A percentile compares a stretch with the other conserved stretches of the same genome.
phyloP scores from a whole-genome alignment of 2,113 vertebrate genomes.

The Pseudorectes ferrugineus region DNA sequence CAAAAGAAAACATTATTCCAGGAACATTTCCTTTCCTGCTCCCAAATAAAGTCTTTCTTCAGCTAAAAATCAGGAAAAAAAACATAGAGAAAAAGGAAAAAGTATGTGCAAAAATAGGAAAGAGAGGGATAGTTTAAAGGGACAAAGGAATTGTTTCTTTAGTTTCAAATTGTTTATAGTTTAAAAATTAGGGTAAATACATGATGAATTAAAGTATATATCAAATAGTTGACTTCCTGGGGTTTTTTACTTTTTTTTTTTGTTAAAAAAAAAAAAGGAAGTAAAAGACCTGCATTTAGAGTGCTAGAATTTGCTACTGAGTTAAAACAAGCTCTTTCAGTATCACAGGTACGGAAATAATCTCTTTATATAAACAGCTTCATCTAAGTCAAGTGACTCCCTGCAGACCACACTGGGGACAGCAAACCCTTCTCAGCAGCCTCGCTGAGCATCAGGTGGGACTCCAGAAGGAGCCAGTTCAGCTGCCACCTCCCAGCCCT shows the following conservation, averaged over 20 bases:
- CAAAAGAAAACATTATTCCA: conserved; percentile 9
- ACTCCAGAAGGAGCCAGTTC: not conserved
- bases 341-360: not conserved
- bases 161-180: not conserved
- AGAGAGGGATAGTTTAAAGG: not conserved
- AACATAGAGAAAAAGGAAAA: not conserved
- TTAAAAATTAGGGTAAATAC: not conserved
- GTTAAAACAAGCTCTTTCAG: not conserved
- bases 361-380: not conserved
- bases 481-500: not conserved
- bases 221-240: not conserved
- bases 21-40: not conserved
- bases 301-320: not conserved
- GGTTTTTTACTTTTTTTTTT: not conserved
- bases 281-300: not conserved
- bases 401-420: not conserved
- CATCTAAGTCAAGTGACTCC: not conserved
- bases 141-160: not conserved
- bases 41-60: not conserved
- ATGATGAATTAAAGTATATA: not conserved
- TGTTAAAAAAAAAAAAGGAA: not conserved
- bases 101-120: not conserved
- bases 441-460: not conserved
- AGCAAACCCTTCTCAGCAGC: not conserved
- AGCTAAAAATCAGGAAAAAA: not conserved